Evolutionary conservation across 2,113 vertebrate species (phyloP).

Genomic region (Forbesichthys agassizii): DNA sequence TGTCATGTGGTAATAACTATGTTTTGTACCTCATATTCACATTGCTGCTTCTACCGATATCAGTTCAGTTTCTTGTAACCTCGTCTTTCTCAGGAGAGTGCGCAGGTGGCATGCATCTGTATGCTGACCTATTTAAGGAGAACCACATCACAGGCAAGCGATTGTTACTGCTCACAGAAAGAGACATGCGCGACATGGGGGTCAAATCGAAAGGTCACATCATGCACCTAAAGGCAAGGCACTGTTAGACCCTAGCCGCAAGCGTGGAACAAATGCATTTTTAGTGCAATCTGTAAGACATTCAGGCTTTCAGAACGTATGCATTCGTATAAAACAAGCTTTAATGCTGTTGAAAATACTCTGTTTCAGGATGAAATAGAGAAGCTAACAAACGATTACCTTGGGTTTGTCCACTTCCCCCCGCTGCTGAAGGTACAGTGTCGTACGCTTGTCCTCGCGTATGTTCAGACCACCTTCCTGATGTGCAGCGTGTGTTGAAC

Average conservation of each 20-base stretch:
- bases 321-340: slow-evolving; percentile 2
- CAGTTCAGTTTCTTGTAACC: background rate
- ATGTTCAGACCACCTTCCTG: background rate
- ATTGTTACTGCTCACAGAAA: slow-evolving; percentile 87
- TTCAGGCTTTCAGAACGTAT: background rate
- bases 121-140: slow-evolving; percentile 90
- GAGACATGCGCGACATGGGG: slow-evolving; percentile 94
- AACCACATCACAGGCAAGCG: slow-evolving; percentile 95
- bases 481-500: slow-evolving; percentile 1
- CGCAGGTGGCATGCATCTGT: slow-evolving; percentile 82
- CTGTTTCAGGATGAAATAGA: slow-evolving; percentile 87
- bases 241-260: slow-evolving; percentile 13
- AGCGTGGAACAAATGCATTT: background rate
- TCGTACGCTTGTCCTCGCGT: slow-evolving; percentile 14
- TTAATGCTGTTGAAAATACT: slow-evolving; percentile 6
- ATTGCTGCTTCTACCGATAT: background rate
- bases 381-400: slow-evolving; percentile 91
- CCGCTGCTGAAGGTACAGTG: slow-evolving; percentile 88
- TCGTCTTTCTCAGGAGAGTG: slow-evolving; percentile 73
- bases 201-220: slow-evolving; percentile 94
- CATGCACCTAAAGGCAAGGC: slow-evolving; percentile 92
- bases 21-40: background rate
- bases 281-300: background rate
- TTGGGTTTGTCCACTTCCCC: slow-evolving; percentile 95
- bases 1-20: background rate